Percentiles rank a stretch among this genome's conserved stretches.
phyloP scores from a whole-genome alignment of 1,140 invertebrate species.

The Hypsibius dujardini region DNA sequence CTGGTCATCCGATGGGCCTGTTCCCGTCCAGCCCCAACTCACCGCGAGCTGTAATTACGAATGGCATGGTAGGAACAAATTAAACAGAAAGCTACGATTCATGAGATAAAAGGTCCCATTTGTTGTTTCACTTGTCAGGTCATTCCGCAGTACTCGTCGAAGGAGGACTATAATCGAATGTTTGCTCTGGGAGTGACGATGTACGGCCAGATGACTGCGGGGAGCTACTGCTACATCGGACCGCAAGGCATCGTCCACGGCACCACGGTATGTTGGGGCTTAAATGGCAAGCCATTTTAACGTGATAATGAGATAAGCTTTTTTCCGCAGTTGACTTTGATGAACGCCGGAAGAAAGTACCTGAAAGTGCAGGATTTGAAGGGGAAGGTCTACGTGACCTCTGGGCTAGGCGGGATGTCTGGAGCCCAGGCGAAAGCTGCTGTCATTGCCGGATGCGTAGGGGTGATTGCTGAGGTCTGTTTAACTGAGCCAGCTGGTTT shows the following conservation, averaged over 20 bases:
- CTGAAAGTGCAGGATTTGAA: constrained; percentile 36
- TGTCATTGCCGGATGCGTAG: constrained; percentile 46
- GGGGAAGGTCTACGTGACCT: constrained; percentile 46
- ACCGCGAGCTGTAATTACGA: constrained; percentile 48
- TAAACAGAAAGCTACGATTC: constrained; percentile 15
- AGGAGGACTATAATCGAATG: constrained; percentile 37
- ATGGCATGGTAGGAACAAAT: constrained; percentile 42
- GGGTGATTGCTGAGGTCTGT: constrained; percentile 47
- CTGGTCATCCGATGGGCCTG: constrained; percentile 47
- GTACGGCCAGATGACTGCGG: constrained; percentile 44
- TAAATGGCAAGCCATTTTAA: too few species aligned
- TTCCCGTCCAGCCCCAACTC: constrained; percentile 39
- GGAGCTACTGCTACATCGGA: constrained; percentile 51
- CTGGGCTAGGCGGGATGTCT: constrained; percentile 50
- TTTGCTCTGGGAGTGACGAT: constrained; percentile 48
- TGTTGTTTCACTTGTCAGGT: constrained; percentile 31
- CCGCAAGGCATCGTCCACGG: constrained; percentile 54
- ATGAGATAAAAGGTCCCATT: constrained; percentile 14
- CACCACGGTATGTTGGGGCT: constrained; percentile 39
- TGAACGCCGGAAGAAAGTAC: constrained; percentile 48
- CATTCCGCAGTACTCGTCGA: constrained; percentile 47
- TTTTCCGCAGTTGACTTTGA: constrained; percentile 46
- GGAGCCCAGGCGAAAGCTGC: constrained; percentile 51
- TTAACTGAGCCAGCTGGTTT: constrained; percentile 13
- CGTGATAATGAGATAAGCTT: too few species aligned